Percentiles rank a stretch among this genome's conserved stretches.
Evolutionary conservation across 2,797 vertebrate genomes (phyloP).

Genomic region (Neomorphus geoffroyi): DNA sequence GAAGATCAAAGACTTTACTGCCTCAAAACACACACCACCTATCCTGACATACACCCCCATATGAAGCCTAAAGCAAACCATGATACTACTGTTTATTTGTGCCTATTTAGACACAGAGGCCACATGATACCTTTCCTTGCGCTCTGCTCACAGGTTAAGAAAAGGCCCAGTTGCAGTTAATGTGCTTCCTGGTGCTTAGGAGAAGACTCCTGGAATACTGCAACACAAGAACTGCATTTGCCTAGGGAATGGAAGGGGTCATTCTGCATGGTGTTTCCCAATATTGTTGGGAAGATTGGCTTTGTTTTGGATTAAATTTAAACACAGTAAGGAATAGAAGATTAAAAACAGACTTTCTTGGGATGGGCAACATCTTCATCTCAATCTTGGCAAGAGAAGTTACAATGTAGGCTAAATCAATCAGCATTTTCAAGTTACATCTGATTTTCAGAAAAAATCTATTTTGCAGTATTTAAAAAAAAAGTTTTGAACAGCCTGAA

Average conservation of each 20-base stretch:
- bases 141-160: neutral
- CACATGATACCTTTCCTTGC: neutral
- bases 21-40: neutral
- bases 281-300: neutral
- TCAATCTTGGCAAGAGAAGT: neutral
- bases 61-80: neutral
- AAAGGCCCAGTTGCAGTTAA: neutral
- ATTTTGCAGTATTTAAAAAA: neutral
- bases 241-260: neutral
- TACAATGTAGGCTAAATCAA: neutral
- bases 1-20: neutral
- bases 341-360: neutral
- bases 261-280: neutral
- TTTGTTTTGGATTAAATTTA: neutral
- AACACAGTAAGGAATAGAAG: neutral
- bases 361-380: neutral
- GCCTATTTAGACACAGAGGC: neutral
- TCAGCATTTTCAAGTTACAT: neutral
- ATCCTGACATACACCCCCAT: too few relatives aligned
- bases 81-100: neutral
- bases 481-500: neutral
- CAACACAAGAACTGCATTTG: neutral
- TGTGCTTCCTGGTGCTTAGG: neutral
- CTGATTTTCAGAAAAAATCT: slow-evolving; percentile 9
- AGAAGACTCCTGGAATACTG: neutral